Base-by-base conservation (phyloP, 2,888 invertebrate genomes). In the Tortricodes alternella region DNA sequence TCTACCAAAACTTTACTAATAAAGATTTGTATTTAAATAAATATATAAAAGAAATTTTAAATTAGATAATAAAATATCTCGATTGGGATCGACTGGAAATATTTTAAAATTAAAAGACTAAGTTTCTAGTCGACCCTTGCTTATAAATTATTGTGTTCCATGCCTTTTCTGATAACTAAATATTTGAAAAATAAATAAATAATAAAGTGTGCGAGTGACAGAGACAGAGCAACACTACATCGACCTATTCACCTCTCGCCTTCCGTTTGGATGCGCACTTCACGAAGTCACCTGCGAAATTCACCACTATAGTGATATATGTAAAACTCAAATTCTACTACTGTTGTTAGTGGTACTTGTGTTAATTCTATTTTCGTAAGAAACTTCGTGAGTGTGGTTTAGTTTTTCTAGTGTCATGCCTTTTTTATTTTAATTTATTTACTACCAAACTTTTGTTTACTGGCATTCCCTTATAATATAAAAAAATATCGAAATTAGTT, bases 251-350 rank as follows among this genome's bases (percentile, higher is more conserved):
- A 83, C 87, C 89, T 89, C 90, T 89, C 89, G 81, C 68, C 62
- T 82, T 83, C 80, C 84, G 73, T 79, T 83, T 85, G 77, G 85
- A 80, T 67, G 84, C 78, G 61, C 84, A 83, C 71, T 82, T 89
- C 89, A 89, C 86, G 89, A 88, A 89, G 89, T 90, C 89, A 89
- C 89, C 89, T 90, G 89, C 77, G 89, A 87, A 84, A 89, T 83
- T 80, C 74, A 79, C 71, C 77, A 76, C 73, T 75, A 71, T 76
- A 77, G 68, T 79, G 78, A 69, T 35, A 60, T 57, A 19, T 46
- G 65, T 73, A 79, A 63, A 66, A 68, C 70, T 71, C 63, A 75
- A 70, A 66, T 59, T 72, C 55, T 63, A 61, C 67, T 71, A 60
- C 58, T 59, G 53, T 13, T 60, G 75, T 78, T 78, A 78, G 77